Base-by-base conservation (phyloP, 2,113 vertebrate genomes). In the Barbus barbus region DNA sequence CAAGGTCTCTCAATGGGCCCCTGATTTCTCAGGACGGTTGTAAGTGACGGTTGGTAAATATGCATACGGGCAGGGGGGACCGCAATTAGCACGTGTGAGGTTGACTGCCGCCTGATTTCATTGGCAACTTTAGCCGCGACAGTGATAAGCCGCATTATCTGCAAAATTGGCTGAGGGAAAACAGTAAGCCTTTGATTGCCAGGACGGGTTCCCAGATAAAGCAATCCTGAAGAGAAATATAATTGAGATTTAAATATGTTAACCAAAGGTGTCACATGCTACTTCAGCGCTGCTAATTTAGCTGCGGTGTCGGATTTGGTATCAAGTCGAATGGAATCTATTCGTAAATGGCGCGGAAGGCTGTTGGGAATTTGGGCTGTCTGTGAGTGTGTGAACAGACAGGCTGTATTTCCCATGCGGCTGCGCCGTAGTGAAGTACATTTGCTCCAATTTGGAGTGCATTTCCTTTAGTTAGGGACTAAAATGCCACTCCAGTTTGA, bases 121-220 rank as follows among this genome's bases (percentile, higher is more conserved):
- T 97, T 97, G 97, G 97, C 97, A 98, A 98, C 97, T 98, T 97
- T 97, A 96, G 96, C 95, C 94, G 96, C 96, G 93, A 94, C 94
- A 94, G 97, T 96, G 98, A 99, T 99, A 99, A 99, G 98, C 97
- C 94, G 97, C 97, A 99, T 99, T 99, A 99, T 99, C 97, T 98
- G 94, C 96, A 96, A 99, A 99, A 99, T 99, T 98, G 98, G 97
- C 96, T 95, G 95, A 96, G 96, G 97, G 97, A 97, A 97, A 98
- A 99, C 97, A 97, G 98, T 97, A 97, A 96, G 95, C 96, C 96
- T 97, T 96, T 97, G 97, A 99, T 98, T 98, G 97, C 97, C 96
- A 97, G 97, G 95, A 96, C 97, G 96, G 96, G 96, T 97, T 97
- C 96, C 24, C 96, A 97, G 97, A 99, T 99, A 99, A 99, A 96